Conservation (phyloP, 1,140 invertebrate species). For the Drosophila jambulina region DNA sequence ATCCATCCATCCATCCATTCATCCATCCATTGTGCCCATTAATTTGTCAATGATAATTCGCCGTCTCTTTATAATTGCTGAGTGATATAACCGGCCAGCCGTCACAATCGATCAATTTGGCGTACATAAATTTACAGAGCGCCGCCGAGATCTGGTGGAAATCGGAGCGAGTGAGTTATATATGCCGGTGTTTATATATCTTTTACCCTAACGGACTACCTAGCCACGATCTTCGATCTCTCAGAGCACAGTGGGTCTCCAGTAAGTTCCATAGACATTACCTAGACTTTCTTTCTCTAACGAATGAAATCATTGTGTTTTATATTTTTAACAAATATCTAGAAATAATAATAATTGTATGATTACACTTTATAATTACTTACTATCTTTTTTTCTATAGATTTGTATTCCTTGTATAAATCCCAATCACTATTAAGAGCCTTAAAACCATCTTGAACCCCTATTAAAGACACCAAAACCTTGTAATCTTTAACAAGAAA, state of each 20-base stretch:
- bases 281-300: background rate
- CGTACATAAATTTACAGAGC: slow-evolving; percentile 52
- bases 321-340: background rate
- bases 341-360: background rate
- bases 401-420: too few relatives aligned
- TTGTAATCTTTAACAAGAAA: background rate
- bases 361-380: background rate
- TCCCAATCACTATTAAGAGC: background rate
- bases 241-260: background rate
- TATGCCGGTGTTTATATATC: slow-evolving; percentile 61
- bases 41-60: slow-evolving; percentile 77
- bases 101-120: slow-evolving; percentile 76
- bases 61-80: slow-evolving; percentile 61
- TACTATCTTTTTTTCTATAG: background rate
- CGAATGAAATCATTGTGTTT: too few relatives aligned
- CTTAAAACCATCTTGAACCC: background rate
- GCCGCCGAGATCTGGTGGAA: background rate
- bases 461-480: background rate
- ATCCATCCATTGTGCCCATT: slow-evolving; percentile 54
- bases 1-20: slow-evolving; percentile 22
- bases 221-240: slow-evolving; percentile 62
- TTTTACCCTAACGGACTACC: slow-evolving; percentile 51
- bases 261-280: too few relatives aligned
- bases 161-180: slow-evolving; percentile 56
- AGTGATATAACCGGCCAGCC: slow-evolving; percentile 63